A percentile compares a stretch with the other conserved stretches of the same genome.
phyloP scores from a whole-genome alignment of 2,113 vertebrate genomes.

The Desmodus rotundus region DNA sequence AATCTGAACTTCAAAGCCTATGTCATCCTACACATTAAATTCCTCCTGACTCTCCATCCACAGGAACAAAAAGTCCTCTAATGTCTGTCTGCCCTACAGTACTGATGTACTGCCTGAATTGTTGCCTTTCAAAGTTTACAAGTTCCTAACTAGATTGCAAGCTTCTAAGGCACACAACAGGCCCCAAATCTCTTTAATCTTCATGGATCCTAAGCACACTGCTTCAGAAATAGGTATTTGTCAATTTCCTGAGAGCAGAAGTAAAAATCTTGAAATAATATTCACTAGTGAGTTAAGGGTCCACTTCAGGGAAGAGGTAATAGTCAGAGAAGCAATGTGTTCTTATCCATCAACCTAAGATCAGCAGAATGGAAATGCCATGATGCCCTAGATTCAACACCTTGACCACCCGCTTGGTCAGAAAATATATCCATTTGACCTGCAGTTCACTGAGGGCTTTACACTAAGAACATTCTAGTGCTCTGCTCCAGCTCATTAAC shows the following conservation, averaged over 20 bases:
- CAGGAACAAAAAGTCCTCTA: background rate
- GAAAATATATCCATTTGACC: background rate
- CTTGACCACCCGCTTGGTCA: background rate
- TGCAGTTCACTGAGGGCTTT: background rate
- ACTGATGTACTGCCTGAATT: background rate
- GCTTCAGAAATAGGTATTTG: background rate
- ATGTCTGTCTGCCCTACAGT: background rate
- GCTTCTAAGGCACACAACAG: background rate
- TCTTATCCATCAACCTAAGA: background rate
- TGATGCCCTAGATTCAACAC: background rate
- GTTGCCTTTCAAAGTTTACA: background rate
- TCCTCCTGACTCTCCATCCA: background rate
- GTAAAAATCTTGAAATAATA: background rate
- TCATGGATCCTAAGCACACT: background rate
- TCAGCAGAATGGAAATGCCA: background rate
- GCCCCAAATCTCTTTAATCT: background rate
- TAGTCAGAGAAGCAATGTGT: background rate
- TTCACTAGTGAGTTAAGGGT: background rate
- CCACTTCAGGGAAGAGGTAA: background rate
- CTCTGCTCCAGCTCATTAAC: constrained; percentile 8
- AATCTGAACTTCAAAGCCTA: background rate
- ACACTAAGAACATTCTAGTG: background rate
- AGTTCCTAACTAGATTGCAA: background rate
- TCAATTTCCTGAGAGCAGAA: background rate
- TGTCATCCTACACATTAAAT: background rate